phyloP scores from a whole-genome alignment of 2,113 vertebrate species.

The Microtus richardsoni region DNA sequence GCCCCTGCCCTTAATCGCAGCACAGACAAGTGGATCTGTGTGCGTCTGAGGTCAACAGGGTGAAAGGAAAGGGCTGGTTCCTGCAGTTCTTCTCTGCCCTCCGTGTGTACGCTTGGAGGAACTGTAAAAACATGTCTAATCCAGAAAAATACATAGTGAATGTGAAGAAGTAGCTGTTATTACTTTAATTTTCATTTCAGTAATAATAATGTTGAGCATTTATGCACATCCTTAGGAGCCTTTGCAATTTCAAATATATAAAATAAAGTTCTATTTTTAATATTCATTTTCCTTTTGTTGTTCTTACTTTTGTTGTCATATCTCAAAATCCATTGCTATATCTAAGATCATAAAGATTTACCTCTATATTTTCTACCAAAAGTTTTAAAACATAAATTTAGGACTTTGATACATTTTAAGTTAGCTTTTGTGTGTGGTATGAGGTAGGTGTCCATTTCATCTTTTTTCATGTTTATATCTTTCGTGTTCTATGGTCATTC shows the following conservation, averaged over 20 bases:
- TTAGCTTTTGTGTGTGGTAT: neutral
- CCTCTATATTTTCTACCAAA: neutral
- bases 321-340: neutral
- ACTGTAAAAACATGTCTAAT: neutral
- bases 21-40: neutral
- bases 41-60: too few species aligned
- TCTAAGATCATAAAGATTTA: neutral
- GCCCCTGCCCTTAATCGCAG: neutral
- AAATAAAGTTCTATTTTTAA: neutral
- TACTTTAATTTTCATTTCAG: conserved; percentile 35
- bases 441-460: neutral
- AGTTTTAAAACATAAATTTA: conserved; percentile 16
- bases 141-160: neutral
- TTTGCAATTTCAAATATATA: neutral
- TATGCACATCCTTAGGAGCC: neutral
- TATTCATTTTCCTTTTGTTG: neutral
- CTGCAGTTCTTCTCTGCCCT: neutral
- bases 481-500: neutral
- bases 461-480: neutral
- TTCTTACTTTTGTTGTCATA: neutral
- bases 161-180: neutral
- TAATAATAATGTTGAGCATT: neutral
- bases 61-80: neutral
- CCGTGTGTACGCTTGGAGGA: too few species aligned
- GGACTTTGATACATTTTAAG: neutral